Base-by-base conservation (phyloP, 2,113 vertebrate species). In the Tympanuchus pallidicinctus region DNA sequence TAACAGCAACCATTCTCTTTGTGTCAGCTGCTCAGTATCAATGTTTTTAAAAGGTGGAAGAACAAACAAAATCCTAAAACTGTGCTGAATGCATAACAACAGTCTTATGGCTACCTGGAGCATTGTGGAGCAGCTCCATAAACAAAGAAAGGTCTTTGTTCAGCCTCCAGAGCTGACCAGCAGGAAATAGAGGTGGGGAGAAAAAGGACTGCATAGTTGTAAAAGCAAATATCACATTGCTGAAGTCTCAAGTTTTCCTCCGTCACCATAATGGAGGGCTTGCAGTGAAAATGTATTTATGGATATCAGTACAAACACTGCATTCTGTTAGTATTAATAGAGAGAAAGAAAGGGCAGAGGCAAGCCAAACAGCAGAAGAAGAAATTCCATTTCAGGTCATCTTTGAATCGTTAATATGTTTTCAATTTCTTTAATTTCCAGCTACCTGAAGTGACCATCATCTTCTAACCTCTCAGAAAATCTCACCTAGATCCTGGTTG, bases 241-340 rank as follows among this genome's bases (percentile, higher is more conserved):
- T 82, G 48, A 84, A 89, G 95, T 93, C 82, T 95, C 77, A 75
- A 9, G 32, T n/a, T 91, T 77, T 79, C 64, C 54, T 83, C 30
- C 76, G 38, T 42, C 67, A 24, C 24, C 5, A 7, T 30, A 77
- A 40, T 8, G 6, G 22, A 69, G 12, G 38, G 52, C 50, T 54
- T 90, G 42, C 36, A 70, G 60, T 61, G 40, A 60, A 97, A 97
- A 88, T 93, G 72, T 95, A 27, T 36, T 70, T 38, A 79, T 36
- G 65, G 19, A 60, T 80, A 91, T 95, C 89, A 96, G 93, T 94
- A 95, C 69, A 96, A 96, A 94, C 74, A 43, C 71, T 86, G 56
- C 36, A 40, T 76, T 79, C 80, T 95, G 94, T 97, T 97, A 96
- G 86, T 92, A 78, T 97, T 97, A 96, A 88, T 91, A 74, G 45